phyloP scores from a whole-genome alignment of 2,113 vertebrate species.

The Zosterops hypoxanthus region DNA sequence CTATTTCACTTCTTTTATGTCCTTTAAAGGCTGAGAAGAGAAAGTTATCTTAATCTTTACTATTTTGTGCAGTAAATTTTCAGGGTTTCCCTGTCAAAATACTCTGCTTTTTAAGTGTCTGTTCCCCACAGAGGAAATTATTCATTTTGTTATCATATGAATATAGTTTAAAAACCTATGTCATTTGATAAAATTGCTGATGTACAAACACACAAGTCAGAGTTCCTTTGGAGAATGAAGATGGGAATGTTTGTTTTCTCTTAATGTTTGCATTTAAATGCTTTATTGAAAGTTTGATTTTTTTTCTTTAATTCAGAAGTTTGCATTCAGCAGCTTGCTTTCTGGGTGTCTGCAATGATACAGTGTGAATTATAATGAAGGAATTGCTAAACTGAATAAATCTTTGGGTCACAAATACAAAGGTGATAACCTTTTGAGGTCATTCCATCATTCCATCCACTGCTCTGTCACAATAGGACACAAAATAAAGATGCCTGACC shows the following conservation, averaged over 20 bases:
- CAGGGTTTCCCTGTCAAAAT: background rate
- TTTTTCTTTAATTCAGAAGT: background rate
- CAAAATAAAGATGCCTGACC: no score
- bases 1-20: background rate
- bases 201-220: background rate
- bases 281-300: background rate
- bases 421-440: background rate
- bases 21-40: background rate
- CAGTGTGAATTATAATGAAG: constrained; percentile 4
- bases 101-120: background rate
- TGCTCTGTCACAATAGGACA: background rate
- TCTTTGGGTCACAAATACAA: background rate
- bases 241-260: background rate
- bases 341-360: background rate
- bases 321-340: constrained; percentile 11
- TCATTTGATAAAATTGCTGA: background rate
- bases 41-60: background rate
- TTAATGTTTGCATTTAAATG: background rate
- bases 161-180: background rate
- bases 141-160: background rate
- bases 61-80: background rate
- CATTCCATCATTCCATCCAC: background rate
- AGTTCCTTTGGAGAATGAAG: background rate
- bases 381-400: background rate
- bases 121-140: background rate